Evolutionary conservation across 1,140 invertebrate species (phyloP), one percentile per base, ranked within the genome.

Genomic region (Drosophila saltans): DNA sequence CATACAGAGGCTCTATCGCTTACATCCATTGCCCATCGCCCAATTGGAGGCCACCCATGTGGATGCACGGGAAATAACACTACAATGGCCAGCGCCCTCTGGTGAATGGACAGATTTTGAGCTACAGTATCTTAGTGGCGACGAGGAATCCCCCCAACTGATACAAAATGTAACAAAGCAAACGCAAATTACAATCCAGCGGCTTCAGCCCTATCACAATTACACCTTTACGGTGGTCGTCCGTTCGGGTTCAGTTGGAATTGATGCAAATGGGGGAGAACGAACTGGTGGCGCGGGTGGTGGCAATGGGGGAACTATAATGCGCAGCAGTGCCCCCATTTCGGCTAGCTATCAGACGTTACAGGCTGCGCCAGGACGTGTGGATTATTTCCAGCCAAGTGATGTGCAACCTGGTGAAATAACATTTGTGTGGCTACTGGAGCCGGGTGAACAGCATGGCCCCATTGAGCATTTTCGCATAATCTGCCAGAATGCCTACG

Each of bases 191-290:
- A 96, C 94, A 8, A 95, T 97, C 39, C 72, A 93, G 82, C 5
- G 95, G 94, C 93, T 98, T 28, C 96, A 95, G 76, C 97, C 97
- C 0, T 95, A 97, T 93, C 93, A 96, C 71, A 97, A 97, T 92
- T 98, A 98, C 85, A 98, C 97, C 0, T 98, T 98, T 90, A 97
- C 97, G 2, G 95, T 98, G 5, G 94, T 96, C 9, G 97, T 97
- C 5, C 93, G 96, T 26, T 96, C 96, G 55, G 97, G 97, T 9
- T 95, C 95, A 16, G 96, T 95, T 80, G 95, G 95, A 0, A 39
- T 39, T 24, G 45, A 52, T 10, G 45, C 21, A 30, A 28, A 21
- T 39, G 21, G 30, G 8, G 10, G 5, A 40, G 33, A 9, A 11
- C 16, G 58, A 4, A 1, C 16, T 2, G 1, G 45, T 1, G 69